Conservation (phyloP, 2,113 vertebrate species). For the Falcunculus frontatus region DNA sequence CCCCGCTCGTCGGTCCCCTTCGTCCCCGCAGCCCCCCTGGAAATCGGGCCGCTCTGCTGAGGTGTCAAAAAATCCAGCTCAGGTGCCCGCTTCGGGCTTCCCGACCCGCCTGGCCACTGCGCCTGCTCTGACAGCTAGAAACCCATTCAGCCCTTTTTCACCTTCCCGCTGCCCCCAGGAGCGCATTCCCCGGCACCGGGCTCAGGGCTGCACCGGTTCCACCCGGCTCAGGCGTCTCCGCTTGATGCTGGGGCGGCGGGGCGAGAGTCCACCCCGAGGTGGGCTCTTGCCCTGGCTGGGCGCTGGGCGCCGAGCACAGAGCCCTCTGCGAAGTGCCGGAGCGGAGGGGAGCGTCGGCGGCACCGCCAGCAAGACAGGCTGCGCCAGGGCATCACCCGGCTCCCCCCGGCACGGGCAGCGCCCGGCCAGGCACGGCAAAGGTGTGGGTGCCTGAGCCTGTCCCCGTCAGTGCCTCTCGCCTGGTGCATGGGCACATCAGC, state of each 20-base stretch:
- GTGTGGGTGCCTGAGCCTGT: background rate
- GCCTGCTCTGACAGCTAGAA: background rate
- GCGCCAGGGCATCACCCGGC: background rate
- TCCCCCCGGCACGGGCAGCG: background rate
- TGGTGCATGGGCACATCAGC: background rate
- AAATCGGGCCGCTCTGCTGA: background rate
- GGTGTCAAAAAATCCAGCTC: background rate
- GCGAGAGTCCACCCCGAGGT: too few relatives aligned
- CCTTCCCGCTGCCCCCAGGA: background rate
- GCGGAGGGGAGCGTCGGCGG: background rate
- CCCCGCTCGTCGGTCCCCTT: background rate
- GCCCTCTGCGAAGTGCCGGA: background rate
- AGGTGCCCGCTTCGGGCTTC: background rate
- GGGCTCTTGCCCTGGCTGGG: background rate
- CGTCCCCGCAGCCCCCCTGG: background rate
- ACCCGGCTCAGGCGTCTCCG: background rate
- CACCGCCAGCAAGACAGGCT: background rate
- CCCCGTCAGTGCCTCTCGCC: background rate
- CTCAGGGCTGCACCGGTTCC: background rate
- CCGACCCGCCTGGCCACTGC: background rate
- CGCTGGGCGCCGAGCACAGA: background rate
- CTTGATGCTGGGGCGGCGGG: background rate
- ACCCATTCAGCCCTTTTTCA: background rate
- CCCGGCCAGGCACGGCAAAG: background rate
- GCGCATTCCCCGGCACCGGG: background rate